phyloP scores from a whole-genome alignment of 2,113 vertebrate genomes.

The Hippoglossus stenolepis region DNA sequence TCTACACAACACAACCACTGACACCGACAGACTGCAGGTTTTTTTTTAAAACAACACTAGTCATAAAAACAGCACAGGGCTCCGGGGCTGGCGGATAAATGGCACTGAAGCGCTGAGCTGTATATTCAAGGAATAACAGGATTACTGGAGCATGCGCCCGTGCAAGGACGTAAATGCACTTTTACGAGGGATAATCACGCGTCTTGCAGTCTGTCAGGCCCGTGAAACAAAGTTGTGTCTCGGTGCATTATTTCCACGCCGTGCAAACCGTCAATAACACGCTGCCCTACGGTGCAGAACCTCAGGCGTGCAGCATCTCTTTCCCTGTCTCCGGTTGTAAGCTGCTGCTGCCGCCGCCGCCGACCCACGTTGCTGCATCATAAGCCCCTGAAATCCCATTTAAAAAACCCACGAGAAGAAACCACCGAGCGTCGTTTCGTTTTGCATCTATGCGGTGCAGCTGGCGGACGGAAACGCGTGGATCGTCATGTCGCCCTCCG shows the following conservation, averaged over 20 bases:
- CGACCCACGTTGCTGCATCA: constrained; percentile 54
- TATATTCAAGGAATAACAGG: constrained; percentile 8
- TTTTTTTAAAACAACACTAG: not conserved
- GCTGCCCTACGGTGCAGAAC: constrained; percentile 39
- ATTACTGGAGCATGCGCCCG: not conserved
- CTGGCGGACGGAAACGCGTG: constrained; percentile 60
- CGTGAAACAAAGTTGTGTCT: constrained; percentile 70
- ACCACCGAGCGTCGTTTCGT: not conserved
- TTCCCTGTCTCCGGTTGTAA: constrained; percentile 22
- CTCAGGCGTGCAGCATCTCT: constrained; percentile 52
- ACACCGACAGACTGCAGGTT: constrained; percentile 30
- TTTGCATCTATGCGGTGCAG: constrained; percentile 50
- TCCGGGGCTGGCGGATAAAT: constrained; percentile 23
- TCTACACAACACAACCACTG: constrained; percentile 26
- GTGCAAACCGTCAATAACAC: constrained; percentile 54
- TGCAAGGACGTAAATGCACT: constrained; percentile 19
- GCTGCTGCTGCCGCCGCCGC: not conserved
- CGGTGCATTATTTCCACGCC: constrained; percentile 51
- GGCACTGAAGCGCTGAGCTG: constrained; percentile 30
- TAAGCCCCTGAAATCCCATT: constrained; percentile 33
- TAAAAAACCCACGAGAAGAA: not conserved
- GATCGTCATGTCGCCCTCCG: constrained; percentile 56
- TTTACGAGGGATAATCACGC: constrained; percentile 8
- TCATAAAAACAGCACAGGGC: constrained; percentile 10
- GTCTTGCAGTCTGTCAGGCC: constrained; percentile 23